Base-by-base conservation (phyloP, 1,140 invertebrate genomes). In the Papilio aristodemus region DNA sequence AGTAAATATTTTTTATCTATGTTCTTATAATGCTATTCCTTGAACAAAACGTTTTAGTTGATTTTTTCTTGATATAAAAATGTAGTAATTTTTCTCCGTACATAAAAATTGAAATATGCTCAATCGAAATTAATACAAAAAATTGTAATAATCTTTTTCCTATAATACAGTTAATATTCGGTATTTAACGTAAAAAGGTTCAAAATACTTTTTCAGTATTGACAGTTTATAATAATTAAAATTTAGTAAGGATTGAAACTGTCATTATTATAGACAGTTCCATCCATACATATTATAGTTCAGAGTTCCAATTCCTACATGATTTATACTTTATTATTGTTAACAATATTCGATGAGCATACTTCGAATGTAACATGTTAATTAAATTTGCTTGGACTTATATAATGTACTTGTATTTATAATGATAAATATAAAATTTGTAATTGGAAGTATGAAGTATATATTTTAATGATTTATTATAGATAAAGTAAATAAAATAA, bases 401-500 rank as follows among this genome's bases (percentile, higher is more conserved):
- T 25, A 2, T 50, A 50, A 10, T 50, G 3, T 22, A 50, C 4
- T n/a, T 43, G n/a, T 43, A 43, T 14, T 13, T 14, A 50, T 46
- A 46, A 46, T 6, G 4, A 46, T 32, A 46, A 46, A 46, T 46
- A 46, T 9, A 14, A 22, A 3, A 50, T 11, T 50, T 14, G 22
- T 22, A 50, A 50, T 50, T 13, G 17, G 2, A 9, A 17, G 19
- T 22, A 22, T 8, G 6, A 32, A 32, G 19, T 22, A 50, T 50
- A 50, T 22, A 22, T 43, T 22, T 54, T 19, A 54, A 54, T 13
- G 36, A 38, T 38, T 19, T 39, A 37, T 62, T 62, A 2, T 62
- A 38, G 36, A 38, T 1, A 38, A 60, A 60, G 38, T 60, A 10
- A 62, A 62, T 62, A 39, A 62, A 62, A 38, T 38, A 62, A 19